Base-by-base conservation (phyloP, 2,797 vertebrate species). In the Thunnus albacares region DNA sequence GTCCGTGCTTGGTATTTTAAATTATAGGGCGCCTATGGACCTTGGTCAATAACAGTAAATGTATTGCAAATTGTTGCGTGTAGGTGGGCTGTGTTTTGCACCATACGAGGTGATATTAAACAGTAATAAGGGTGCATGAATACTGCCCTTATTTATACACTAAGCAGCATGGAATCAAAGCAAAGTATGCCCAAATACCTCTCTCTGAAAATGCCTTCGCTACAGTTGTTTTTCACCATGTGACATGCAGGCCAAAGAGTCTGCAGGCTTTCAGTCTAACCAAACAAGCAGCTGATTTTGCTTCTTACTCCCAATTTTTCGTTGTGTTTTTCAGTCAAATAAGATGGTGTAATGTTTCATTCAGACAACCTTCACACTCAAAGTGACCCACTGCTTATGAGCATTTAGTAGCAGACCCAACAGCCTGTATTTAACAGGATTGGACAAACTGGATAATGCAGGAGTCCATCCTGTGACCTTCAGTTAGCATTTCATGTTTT, bases 21-120 rank as follows among this genome's bases (percentile, higher is more conserved):
- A 93, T 92, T 86, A 88, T 69, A 86, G 74, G 66, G 62, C 18
- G 56, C 73, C 84, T 83, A 73, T 87, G 86, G 84, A 90, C 86
- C 81, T 81, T 80, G 85, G 91, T 91, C 89, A 93, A 86, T 92
- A 90, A 84, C 77, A 73, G 80, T 78, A 90, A 92, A 91, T 83
- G 91, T 81, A 84, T 74, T 87, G 80, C 75, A 91, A 85, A 92
- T 92, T 89, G 87, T 69, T 71, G 75, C 72, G 22, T 69, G 90
- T 80, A 76, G 84, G 90, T 87, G 85, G 90, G 84, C 81, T 81
- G 65, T 82, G 74, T 87, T 88, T 87, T 81, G 74, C 79, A 53
- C 84, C 51, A 71, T 80, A 72, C 88, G 83, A 82, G 81, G 73
- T 85, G 71, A 90, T 85, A 87, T 86, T 73, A 84, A 80, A 90